Percentiles rank a stretch among this genome's conserved stretches.
Conservation (phyloP, 2,797 vertebrate genomes). For the Eulemur mongoz region DNA sequence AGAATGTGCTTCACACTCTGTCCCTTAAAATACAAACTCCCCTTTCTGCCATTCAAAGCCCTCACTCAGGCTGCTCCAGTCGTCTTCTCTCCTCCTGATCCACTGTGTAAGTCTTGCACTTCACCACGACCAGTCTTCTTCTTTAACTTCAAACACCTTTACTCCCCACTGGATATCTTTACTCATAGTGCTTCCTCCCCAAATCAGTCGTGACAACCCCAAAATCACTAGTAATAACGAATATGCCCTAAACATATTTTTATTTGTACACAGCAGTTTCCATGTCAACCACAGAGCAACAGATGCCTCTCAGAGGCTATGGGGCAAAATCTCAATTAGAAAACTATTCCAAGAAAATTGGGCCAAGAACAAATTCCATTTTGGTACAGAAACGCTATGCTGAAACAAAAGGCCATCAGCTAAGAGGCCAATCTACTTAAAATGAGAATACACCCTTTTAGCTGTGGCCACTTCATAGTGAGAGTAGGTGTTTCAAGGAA, state of each 20-base stretch:
- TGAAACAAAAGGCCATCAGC: not conserved
- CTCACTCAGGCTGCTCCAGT: not conserved
- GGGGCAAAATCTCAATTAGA: not conserved
- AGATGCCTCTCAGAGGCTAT: not conserved
- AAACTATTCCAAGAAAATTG: conserved; percentile 18
- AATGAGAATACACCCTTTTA: not conserved
- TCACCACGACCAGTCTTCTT: not conserved
- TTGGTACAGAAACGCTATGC: not conserved
- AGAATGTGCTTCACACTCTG: not conserved
- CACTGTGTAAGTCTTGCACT: not conserved
- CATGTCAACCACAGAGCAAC: not conserved
- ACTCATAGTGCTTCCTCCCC: not conserved
- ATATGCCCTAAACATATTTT: not conserved
- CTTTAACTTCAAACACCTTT: not conserved
- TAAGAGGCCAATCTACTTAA: not conserved
- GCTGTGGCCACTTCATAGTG: no score
- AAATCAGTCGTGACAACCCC: not conserved
- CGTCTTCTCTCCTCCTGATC: not conserved
- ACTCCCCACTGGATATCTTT: not conserved
- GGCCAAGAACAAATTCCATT: not conserved
- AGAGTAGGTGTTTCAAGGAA: not conserved
- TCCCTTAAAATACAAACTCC: not conserved
- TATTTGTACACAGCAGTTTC: not conserved
- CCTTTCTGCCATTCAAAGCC: not conserved
- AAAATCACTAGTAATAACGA: not conserved